Base-by-base conservation (phyloP, 2,113 vertebrate genomes). In the Aphyosemion australe region DNA sequence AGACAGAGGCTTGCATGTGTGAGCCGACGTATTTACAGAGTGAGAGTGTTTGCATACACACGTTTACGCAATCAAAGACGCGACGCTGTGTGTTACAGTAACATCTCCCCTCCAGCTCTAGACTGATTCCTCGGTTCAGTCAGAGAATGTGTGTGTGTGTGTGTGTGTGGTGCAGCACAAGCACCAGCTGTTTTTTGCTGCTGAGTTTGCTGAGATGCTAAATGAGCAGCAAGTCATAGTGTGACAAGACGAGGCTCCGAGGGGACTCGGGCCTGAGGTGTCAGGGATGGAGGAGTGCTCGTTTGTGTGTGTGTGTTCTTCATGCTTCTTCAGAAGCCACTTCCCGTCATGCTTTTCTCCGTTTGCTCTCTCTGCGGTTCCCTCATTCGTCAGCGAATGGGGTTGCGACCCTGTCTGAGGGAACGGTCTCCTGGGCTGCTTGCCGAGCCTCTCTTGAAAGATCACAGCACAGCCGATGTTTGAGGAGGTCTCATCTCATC, bases 361-460 rank as follows among this genome's bases (percentile, higher is more conserved):
- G 69, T 76, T 80, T 73, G 52, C 74, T 74, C 76, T 75, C 74
- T 82, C 76, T 68, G 84, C 53, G 78, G 67, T 63, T 84, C 73
- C 78, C 82, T 83, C 83, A 76, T 86, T 84, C 84, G 79, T 88
- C 90, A 87, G 86, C 64, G 75, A 84, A 76, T 75, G 59, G 74
- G 89, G 88, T 90, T 80, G 72, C 61, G 84, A 86, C 85, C 85
- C 85, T 86, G 87, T 89, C 86, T 89, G 79, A 80, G 65, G 84
- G 76, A 76, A 78, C 45, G 55, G 85, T 88, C 84, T 85, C 86
- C 59, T 66, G 88, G 85, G 89, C 84, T 74, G 75, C 72, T 84
- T 32, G 20, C 65, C 62, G 82, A 86, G 86, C 85, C 78, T 86
- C 87, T 85, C 76, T 84, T 86, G 83, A 90, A 88, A 85, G 83